These are phyloP conservation scores for Hapalemur alaotrensis DNA, from an alignment of 2,797 vertebrate genomes.

Conservation along the genomic window DNA sequence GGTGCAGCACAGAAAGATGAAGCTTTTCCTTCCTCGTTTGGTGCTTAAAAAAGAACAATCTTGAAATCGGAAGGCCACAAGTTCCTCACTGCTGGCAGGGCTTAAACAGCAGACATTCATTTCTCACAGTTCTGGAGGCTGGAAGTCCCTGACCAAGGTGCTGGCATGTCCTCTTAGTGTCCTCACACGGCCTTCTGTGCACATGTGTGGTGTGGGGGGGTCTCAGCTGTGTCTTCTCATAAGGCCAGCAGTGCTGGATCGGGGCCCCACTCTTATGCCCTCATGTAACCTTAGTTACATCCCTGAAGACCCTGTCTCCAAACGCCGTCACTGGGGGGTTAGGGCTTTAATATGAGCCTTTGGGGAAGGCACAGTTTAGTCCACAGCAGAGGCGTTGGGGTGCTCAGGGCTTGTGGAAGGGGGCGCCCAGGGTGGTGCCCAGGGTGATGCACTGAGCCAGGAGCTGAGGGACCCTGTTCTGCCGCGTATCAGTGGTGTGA, in stretches of 20 bases:
- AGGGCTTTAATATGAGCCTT: too few relatives aligned
- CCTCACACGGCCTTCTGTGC: background rate
- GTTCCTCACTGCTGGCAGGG: too few relatives aligned
- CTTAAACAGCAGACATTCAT: accelerated
- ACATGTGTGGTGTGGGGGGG: background rate
- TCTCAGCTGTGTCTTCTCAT: too few relatives aligned
- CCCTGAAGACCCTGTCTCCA: background rate
- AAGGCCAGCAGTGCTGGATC: too few relatives aligned
- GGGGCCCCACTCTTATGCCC: too few relatives aligned
- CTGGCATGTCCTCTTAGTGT: background rate
- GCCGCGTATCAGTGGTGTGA: background rate
- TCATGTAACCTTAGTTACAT: background rate
- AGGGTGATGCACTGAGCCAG: accelerated
- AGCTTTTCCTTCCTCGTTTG: too few relatives aligned
- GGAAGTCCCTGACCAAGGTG: too few relatives aligned
- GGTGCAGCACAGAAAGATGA: too few relatives aligned
- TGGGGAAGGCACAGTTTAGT: background rate
- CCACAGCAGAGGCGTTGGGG: accelerated
- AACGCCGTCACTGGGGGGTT: background rate
- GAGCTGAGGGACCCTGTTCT: background rate
- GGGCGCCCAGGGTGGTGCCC: accelerated
- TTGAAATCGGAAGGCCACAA: too few relatives aligned
- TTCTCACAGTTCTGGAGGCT: background rate
- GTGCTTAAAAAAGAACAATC: too few relatives aligned
- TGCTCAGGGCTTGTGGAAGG: accelerated